These are phyloP conservation scores for Rhodophaea formosa DNA, from an alignment of 2,888 invertebrate genomes.

Conservation along the genomic window DNA sequence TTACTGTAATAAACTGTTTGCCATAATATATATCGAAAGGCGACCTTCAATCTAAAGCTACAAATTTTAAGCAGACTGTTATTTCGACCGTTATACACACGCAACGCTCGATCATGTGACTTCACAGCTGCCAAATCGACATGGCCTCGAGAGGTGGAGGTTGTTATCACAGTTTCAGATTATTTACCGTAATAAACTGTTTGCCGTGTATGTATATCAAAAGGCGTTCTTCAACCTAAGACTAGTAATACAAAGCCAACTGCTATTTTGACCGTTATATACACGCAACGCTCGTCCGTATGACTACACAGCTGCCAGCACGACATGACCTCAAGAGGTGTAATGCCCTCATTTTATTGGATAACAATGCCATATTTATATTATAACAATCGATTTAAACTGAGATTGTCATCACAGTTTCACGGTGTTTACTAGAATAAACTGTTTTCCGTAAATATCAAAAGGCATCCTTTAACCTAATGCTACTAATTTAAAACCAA, in stretches of 20 bases:
- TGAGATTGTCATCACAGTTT: no score
- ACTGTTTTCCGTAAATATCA: not conserved
- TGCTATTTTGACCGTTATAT: slow-evolving; percentile 1
- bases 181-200: not conserved
- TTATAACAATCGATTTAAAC: no score
- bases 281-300: slow-evolving; percentile 8
- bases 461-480: not conserved
- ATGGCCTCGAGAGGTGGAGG: no score
- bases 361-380: slow-evolving; percentile 5
- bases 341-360: slow-evolving; percentile 3
- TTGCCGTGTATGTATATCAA: not conserved
- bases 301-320: slow-evolving; percentile 6
- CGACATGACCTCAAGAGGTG: no score
- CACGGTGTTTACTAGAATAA: no score
- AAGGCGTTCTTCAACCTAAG: not conserved
- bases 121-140: no score
- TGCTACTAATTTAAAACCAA: slow-evolving; percentile 6
- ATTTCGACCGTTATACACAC: no score
- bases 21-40: no score
- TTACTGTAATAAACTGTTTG: no score
- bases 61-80: no score
- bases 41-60: not conserved
- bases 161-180: no score
- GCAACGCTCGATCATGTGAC: no score
- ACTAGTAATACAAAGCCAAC: slow-evolving; percentile 3